Evolutionary conservation across 2,888 invertebrate species (phyloP).

Genomic region (Apoda limacodes): DNA sequence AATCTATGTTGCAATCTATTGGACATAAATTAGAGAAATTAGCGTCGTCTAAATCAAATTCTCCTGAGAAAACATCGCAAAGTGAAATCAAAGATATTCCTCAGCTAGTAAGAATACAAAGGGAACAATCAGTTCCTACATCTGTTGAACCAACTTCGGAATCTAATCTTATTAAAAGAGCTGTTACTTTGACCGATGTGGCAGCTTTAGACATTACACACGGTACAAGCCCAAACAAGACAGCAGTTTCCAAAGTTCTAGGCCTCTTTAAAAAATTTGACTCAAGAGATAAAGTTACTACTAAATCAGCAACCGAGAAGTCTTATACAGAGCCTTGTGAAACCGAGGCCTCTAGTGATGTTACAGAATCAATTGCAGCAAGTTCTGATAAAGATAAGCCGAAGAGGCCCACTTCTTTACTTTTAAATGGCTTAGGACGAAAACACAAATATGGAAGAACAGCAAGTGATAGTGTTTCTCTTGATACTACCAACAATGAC

Average conservation of each 20-base stretch:
- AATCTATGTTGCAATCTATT: constrained; percentile 78
- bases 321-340: too few species aligned
- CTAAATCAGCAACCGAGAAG: constrained; percentile 40
- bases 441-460: constrained; percentile 61
- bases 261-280: constrained; percentile 82
- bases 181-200: constrained; percentile 79
- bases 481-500: constrained; percentile 27
- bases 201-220: constrained; percentile 53
- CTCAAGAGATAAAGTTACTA: constrained; percentile 61
- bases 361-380: constrained; percentile 12
- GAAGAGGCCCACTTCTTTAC: constrained; percentile 63
- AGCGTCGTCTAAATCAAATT: constrained; percentile 60
- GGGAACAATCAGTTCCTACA: constrained; percentile 76
- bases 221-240: constrained; percentile 62
- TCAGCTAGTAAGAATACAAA: constrained; percentile 68
- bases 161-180: constrained; percentile 76
- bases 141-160: constrained; percentile 67
- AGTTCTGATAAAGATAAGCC: constrained; percentile 48
- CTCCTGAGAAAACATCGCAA: constrained; percentile 57
- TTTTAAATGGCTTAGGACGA: constrained; percentile 65
- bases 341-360: neutral
- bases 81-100: constrained; percentile 30
- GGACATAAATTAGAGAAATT: constrained; percentile 83
- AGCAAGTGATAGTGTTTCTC: constrained; percentile 49
- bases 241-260: constrained; percentile 80